A percentile compares a stretch with the other conserved stretches of the same genome.
Conservation (phyloP, 2,888 invertebrate genomes). For the Calliopum simillimum region DNA sequence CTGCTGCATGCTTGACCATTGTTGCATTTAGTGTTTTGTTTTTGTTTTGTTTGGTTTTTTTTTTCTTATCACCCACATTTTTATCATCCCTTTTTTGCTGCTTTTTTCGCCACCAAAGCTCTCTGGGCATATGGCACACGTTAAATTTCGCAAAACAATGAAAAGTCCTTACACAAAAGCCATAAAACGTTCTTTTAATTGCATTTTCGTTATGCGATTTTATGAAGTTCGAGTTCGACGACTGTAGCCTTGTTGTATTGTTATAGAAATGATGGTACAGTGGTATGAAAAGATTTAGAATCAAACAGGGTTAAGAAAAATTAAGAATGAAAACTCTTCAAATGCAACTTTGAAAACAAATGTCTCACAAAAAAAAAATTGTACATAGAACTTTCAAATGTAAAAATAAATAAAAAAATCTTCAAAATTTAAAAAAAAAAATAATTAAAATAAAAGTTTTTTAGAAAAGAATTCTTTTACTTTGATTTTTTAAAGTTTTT, state of each 20-base stretch:
- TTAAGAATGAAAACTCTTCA: too few relatives aligned
- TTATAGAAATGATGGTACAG: too few relatives aligned
- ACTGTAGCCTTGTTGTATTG: conserved; percentile 9
- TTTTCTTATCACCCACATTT: background rate
- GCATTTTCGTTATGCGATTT: conserved; percentile 66
- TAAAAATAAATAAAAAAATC: too few relatives aligned
- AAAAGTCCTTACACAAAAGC: conserved; percentile 51
- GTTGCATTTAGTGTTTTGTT: conserved; percentile 24
- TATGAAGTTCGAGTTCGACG: conserved; percentile 57
- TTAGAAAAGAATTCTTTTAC: too few relatives aligned
- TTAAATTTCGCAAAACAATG: conserved; percentile 27
- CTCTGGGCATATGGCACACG: background rate
- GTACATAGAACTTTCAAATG: too few relatives aligned
- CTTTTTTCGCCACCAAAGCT: background rate
- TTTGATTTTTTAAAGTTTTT: too few relatives aligned
- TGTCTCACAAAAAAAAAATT: too few relatives aligned
- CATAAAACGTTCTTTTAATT: conserved; percentile 67
- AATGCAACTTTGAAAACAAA: too few relatives aligned
- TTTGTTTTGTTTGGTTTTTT: conserved; percentile 1
- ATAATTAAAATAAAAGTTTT: too few relatives aligned
- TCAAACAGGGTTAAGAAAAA: too few relatives aligned
- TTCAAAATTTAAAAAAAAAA: too few relatives aligned
- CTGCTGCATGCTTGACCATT: background rate
- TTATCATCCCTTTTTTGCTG: background rate
- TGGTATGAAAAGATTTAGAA: too few relatives aligned